Evolutionary conservation across 2,797 vertebrate species (phyloP), one percentile per base, ranked within the genome.

Genomic region (Halcyon badia): DNA sequence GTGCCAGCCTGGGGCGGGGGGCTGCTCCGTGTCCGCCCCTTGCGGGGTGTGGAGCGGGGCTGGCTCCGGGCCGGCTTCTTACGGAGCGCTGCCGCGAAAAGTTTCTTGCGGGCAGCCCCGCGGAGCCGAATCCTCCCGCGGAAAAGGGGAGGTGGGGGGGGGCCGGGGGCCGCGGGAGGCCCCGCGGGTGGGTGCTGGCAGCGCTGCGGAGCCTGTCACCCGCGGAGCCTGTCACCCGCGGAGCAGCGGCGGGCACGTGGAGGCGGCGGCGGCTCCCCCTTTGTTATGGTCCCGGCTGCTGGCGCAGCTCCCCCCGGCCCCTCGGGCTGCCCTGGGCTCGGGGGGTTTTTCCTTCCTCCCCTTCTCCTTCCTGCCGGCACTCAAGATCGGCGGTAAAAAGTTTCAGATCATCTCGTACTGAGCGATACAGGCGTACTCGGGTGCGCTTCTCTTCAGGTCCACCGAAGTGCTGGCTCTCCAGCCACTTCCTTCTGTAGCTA

Each of bases 271-370:
- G 3, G n/a, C 13, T 31, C 57, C 83, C 68, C 80, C 84, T 94
- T 92, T 92, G 92, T 95, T 92, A 20, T 19, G 51, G 24, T 79
- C 66, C 58, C 65, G 28, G 15, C 9, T 9, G 64, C 35, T 5
- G 37, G 37, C 46, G 9, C 22, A 48, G 42, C 56, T 24, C 64
- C 25, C 28, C 22, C 37, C 56, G 33, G 41, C 49, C 28, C 20
- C 54, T 15, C 18, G 37, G 56, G 56, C 31, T n/a, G 54, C 52
- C 30, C 39, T 19, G 69, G 10, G 9, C 6, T 10, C 41, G n/a
- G 37, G 42, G 28, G 5, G 25, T 4, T 37, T 31, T 31, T 17
- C 12, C 18, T 42, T 15, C 19, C 6, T 7, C 7, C n/a, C 12
- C 24, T 33, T 12, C 39, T 37, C 9, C 12, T 31, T 78, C 46